phyloP scores from a whole-genome alignment of 2,888 invertebrate genomes.

The Drosophila affinis region DNA sequence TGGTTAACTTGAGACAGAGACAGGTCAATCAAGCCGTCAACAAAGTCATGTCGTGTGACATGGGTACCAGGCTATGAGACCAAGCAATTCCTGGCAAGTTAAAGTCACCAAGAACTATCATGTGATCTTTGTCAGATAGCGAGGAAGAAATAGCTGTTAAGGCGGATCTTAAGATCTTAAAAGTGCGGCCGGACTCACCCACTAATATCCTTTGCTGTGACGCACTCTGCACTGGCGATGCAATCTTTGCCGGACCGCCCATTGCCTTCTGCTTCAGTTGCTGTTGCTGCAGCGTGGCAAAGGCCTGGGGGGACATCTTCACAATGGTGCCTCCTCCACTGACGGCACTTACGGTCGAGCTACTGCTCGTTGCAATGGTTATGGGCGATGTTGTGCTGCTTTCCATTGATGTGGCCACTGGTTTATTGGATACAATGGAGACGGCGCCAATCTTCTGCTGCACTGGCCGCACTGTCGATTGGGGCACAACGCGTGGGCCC shows the following conservation, averaged over 20 bases:
- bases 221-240: conserved; percentile 38
- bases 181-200: conserved; percentile 56
- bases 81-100: no score
- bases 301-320: conserved; percentile 81
- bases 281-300: conserved; percentile 82
- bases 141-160: no score
- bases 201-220: conserved; percentile 74
- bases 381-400: conserved; percentile 31
- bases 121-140: no score
- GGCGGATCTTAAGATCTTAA: no score
- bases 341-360: conserved; percentile 19
- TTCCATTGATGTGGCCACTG: conserved; percentile 22
- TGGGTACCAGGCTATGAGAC: no score
- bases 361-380: conserved; percentile 20
- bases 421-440: conserved; percentile 60
- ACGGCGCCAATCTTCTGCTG: conserved; percentile 71
- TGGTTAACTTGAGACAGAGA: no score
- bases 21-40: no score
- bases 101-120: no score
- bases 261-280: conserved; percentile 76
- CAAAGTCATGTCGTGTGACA: no score
- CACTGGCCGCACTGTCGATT: conserved; percentile 61
- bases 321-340: conserved; percentile 68
- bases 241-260: conserved; percentile 7
- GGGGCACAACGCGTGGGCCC: conserved; percentile 71